These are phyloP conservation scores for Ophion costatus DNA, from an alignment of 2,888 invertebrate species.

Conservation along the genomic window DNA sequence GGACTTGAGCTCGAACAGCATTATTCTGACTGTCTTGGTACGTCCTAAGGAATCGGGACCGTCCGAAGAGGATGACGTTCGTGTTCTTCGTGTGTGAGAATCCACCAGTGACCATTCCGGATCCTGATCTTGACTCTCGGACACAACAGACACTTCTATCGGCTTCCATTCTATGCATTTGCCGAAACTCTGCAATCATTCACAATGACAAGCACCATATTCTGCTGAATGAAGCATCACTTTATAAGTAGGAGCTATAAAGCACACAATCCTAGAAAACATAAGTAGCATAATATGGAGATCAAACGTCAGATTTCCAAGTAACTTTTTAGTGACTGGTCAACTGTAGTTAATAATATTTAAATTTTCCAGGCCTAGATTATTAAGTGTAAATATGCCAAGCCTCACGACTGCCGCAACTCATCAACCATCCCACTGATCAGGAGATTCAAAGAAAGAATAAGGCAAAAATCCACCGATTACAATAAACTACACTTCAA, in stretches of 20 bases:
- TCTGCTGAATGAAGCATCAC: not conserved
- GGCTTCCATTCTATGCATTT: conserved; percentile 93
- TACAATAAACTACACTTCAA: too few relatives aligned
- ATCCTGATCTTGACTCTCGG: conserved; percentile 90
- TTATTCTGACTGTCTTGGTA: conserved; percentile 85
- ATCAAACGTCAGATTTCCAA: too few relatives aligned
- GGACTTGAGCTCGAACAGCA: conserved; percentile 87
- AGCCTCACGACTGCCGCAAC: too few relatives aligned
- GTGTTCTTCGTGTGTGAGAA: conserved; percentile 88
- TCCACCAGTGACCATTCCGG: conserved; percentile 93
- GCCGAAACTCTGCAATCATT: conserved; percentile 82
- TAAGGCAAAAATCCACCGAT: too few relatives aligned
- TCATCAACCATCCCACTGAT: too few relatives aligned
- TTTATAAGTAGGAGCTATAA: not conserved
- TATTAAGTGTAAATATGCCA: too few relatives aligned
- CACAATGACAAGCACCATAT: not conserved
- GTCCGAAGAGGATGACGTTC: conserved; percentile 83
- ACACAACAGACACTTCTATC: conserved; percentile 90
- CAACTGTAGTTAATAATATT: too few relatives aligned
- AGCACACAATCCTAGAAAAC: not conserved
- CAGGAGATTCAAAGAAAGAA: too few relatives aligned
- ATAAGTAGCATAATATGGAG: too few relatives aligned
- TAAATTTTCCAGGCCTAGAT: too few relatives aligned
- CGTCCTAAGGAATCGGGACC: conserved; percentile 82
- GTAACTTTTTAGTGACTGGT: too few relatives aligned